Evolutionary conservation across 2,113 vertebrate genomes (phyloP).

Genomic region (Lucifuga dentata): DNA sequence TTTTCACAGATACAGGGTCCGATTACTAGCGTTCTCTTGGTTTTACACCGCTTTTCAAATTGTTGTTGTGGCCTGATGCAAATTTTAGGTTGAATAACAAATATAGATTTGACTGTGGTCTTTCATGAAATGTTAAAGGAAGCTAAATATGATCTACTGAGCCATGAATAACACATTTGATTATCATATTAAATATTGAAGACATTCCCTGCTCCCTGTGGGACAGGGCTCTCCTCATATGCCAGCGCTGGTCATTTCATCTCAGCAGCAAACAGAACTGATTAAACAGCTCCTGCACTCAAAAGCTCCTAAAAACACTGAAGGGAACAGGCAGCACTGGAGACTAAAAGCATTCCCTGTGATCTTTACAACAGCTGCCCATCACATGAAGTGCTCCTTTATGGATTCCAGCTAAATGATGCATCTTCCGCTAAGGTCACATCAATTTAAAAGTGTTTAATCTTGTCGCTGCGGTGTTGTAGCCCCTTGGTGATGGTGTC

Average conservation of each 20-base stretch:
- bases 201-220: conserved; percentile 14
- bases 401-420: background rate
- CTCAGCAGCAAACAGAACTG: conserved; percentile 50
- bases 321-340: background rate
- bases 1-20: conserved; percentile 42
- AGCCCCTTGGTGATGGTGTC: background rate
- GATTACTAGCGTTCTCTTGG: conserved; percentile 46
- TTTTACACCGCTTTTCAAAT: conserved; percentile 48
- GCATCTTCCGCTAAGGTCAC: background rate
- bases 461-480: background rate
- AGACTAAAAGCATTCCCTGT: background rate
- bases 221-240: conserved; percentile 32
- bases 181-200: conserved; percentile 72
- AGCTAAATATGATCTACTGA: conserved; percentile 54
- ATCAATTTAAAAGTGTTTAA: background rate
- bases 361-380: background rate
- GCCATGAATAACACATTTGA: conserved; percentile 66
- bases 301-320: conserved; percentile 19
- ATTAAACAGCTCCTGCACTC: conserved; percentile 42
- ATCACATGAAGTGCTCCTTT: background rate
- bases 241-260: conserved; percentile 53
- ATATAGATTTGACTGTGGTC: conserved; percentile 45
- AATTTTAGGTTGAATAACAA: conserved; percentile 51
- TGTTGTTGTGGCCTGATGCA: conserved; percentile 48
- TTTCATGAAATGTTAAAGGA: conserved; percentile 62